Conservation (phyloP, 2,797 vertebrate genomes). For the Jordanella pulchra region DNA sequence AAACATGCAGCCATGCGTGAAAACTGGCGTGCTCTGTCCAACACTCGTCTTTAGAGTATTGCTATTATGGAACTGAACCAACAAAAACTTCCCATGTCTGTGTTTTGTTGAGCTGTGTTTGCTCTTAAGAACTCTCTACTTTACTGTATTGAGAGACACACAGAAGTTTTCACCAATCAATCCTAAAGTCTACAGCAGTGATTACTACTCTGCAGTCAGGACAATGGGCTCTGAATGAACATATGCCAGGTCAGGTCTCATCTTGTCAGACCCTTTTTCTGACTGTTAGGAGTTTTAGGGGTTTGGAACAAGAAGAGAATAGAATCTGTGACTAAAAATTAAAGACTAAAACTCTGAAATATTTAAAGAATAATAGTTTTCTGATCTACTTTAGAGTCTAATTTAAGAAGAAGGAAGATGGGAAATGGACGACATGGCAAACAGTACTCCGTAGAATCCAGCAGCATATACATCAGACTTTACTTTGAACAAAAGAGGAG, state of each 20-base stretch:
- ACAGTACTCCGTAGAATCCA: background rate
- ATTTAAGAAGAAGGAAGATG: background rate
- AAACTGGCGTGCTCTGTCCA: slow-evolving; percentile 43
- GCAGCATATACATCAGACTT: background rate
- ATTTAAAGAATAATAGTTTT: background rate
- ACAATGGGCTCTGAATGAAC: slow-evolving; percentile 63
- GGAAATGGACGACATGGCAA: background rate
- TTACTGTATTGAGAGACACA: slow-evolving; percentile 27
- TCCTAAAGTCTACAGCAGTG: slow-evolving; percentile 39
- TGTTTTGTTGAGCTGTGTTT: slow-evolving; percentile 21
- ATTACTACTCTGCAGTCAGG: slow-evolving; percentile 57
- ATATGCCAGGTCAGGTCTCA: slow-evolving; percentile 68
- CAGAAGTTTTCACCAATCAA: background rate
- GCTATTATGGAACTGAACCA: slow-evolving; percentile 37
- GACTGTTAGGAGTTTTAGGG: slow-evolving; percentile 46
- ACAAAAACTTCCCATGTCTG: slow-evolving; percentile 12
- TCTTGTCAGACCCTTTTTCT: slow-evolving; percentile 76
- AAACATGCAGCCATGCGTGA: slow-evolving; percentile 50
- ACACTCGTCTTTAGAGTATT: slow-evolving; percentile 45
- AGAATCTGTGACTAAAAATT: background rate
- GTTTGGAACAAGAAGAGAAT: slow-evolving; percentile 23
- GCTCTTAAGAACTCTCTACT: slow-evolving; percentile 8
- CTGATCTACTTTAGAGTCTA: background rate
- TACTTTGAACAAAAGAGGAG: background rate
- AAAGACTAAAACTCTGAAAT: background rate